Base-by-base conservation (phyloP, 2,113 vertebrate species). In the Bubo blakistoni region DNA sequence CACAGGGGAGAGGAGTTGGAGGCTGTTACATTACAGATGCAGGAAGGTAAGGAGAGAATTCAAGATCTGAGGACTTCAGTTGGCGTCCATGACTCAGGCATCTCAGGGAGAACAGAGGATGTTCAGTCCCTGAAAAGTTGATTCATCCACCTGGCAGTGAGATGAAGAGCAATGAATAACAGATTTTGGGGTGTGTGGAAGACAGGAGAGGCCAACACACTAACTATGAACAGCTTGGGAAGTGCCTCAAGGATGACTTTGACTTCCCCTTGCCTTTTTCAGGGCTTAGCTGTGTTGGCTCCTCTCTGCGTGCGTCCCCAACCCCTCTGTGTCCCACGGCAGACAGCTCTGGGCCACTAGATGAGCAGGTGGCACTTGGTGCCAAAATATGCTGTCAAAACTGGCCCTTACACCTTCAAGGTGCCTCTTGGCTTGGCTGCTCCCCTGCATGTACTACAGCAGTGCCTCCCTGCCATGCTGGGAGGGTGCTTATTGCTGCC, bases 91-190 rank as follows among this genome's bases (percentile, higher is more conserved):
- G 93, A 95, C 63, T 96, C 22, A 20, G 63, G 86, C 65, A 81
- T 84, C 82, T 78, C 8, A 2, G 49, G 30, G 59, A 92, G 55
- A 90, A 76, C 22, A 77, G 81, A 97, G 88, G 81, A 74, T 44
- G 66, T 94, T 91, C 85, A 92, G 65, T 92, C n/a, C 52, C 94
- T 86, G 94, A 86, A 87, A 93, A 79, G 42, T 83, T 88, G 91
- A 36, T 93, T 91, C 30, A 84, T 77, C 58, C 29, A 73, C 90
- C 90, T 97, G 92, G 49, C 91, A 72, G 42, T 27, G 79, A 93
- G 82, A 57, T 94, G 78, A 80, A 89, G 71, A 84, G 58, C 61
- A 83, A 79, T 59, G 62, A 86, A 13, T 90, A 93, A 90, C 69
- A 92, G 51, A 70, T 71, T 92, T 88, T 87, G 86, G 78, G 92